Evolutionary conservation across 2,888 invertebrate species (phyloP), one percentile per base, ranked within the genome.

Genomic region (Drosophila conformis): DNA sequence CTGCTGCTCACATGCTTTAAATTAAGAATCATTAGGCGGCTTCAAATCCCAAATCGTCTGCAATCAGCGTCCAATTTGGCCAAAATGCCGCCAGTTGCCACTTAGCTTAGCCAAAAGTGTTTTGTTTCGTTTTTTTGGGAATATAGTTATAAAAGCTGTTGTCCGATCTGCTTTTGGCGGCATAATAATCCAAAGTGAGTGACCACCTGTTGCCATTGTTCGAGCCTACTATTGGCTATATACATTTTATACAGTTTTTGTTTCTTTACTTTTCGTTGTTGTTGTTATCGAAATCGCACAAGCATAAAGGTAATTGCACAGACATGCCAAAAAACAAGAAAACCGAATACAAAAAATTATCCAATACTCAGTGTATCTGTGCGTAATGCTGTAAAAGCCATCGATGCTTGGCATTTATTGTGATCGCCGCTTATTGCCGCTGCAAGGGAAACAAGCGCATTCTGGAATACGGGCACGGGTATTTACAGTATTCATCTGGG

Each of bases 21-120:
- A 91, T 92, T 91, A 91, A 76, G 83, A 71, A 84, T 92, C 92
- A 91, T 92, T 91, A 91, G 88, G 82, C 82, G 56, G 57, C 68
- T 69, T 57, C 82, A 81, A 78, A 75, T 69, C 56, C 67, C 83
- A 85, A 91, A 91, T 87, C 80, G 85, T 73, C 69, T 54, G 79
- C 83, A 88, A 83, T 90, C 89, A 89, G 76, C 76, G 79, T 89
- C 81, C 89, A 91, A 91, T 91, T 91, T 91, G 85, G 72, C 82
- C 15, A 15, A 77, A 84, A 83, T 73, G 87, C 85, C 85, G 83
- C 76, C 83, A 66, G 59, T 70, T 71, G 66, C 66, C 66, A 61
- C 52, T 61, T 68, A 51, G 38, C 49, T 61, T 56, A 58, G 63
- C 58, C 54, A 48, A 40, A 25, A 40, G 38, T n/a, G 27, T 11